Percentiles rank a stretch among this genome's conserved stretches.
These are phyloP conservation scores for Salvelinus sp. DNA, from an alignment of 2,113 vertebrate species.

Conservation along the genomic window DNA sequence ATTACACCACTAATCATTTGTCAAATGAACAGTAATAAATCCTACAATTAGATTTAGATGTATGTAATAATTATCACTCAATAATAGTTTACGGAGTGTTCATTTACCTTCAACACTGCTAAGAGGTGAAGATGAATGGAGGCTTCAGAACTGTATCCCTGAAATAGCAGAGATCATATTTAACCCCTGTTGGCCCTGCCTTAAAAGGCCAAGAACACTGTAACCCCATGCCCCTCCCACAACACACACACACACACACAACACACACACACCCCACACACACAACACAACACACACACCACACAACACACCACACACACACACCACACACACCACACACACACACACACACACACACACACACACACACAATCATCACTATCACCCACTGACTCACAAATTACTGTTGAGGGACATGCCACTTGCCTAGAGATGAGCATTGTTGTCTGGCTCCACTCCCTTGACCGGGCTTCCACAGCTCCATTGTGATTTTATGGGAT, in stretches of 20 bases:
- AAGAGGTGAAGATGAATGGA: slow-evolving; percentile 44
- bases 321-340: slow-evolving; percentile 30
- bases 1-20: slow-evolving; percentile 11
- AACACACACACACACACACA: slow-evolving; percentile 31
- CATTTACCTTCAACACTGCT: too few species aligned
- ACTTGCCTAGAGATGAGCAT: slow-evolving; percentile 2
- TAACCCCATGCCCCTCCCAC: slow-evolving; percentile 13
- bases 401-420: slow-evolving; percentile 45
- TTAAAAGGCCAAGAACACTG: slow-evolving; percentile 66
- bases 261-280: slow-evolving; percentile 22
- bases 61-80: background rate
- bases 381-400: slow-evolving; percentile 22
- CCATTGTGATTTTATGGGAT: slow-evolving; percentile 62
- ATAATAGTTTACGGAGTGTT: too few species aligned
- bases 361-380: slow-evolving; percentile 1
- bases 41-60: background rate
- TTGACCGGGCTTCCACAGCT: slow-evolving; percentile 9
- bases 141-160: slow-evolving; percentile 42
- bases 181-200: slow-evolving; percentile 64
- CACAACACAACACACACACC: slow-evolving; percentile 17
- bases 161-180: slow-evolving; percentile 62
- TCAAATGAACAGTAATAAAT: background rate
- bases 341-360: slow-evolving; percentile 15
- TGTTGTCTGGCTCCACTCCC: slow-evolving; percentile 49
- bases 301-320: slow-evolving; percentile 29